Conservation (phyloP, 2,888 invertebrate species). For the Prionchulus punctatus region DNA sequence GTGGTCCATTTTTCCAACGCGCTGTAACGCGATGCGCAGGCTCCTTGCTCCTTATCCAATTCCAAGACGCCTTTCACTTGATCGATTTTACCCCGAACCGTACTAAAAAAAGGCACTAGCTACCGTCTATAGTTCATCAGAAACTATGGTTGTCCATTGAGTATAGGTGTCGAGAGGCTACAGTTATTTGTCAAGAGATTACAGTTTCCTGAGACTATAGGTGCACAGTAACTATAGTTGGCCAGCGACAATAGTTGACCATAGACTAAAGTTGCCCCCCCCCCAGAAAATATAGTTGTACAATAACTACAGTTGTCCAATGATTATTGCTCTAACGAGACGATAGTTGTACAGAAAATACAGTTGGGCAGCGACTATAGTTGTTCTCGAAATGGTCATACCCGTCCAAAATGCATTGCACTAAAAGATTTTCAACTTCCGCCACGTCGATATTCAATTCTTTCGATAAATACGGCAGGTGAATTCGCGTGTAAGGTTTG, state of each 20-base stretch:
- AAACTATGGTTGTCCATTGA: not conserved
- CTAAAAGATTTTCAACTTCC: constrained; percentile 86
- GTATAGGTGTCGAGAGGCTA: not conserved
- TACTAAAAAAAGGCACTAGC: constrained; percentile 31
- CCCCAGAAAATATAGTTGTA: too few species aligned
- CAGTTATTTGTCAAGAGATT: too few species aligned
- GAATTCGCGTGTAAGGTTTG: constrained; percentile 90
- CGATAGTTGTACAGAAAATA: too few species aligned
- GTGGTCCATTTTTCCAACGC: constrained; percentile 91
- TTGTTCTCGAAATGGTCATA: constrained; percentile 43
- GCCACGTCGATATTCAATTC: constrained; percentile 37
- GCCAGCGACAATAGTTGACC: too few species aligned
- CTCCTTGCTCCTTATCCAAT: constrained; percentile 54
- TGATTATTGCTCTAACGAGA: too few species aligned
- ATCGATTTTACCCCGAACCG: constrained; percentile 43
- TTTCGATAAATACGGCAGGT: constrained; percentile 90
- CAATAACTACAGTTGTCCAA: too few species aligned
- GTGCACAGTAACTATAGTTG: too few species aligned
- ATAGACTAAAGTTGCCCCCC: too few species aligned
- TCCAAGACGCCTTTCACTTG: constrained; percentile 87
- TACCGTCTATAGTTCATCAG: too few species aligned
- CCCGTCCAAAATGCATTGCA: constrained; percentile 94
- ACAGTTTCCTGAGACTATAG: too few species aligned
- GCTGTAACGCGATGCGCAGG: constrained; percentile 67
- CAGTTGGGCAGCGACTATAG: constrained; percentile 3